Evolutionary conservation across 2,888 invertebrate species (phyloP), one percentile per base, ranked within the genome.

Genomic region (Hypolimnas misippus): DNA sequence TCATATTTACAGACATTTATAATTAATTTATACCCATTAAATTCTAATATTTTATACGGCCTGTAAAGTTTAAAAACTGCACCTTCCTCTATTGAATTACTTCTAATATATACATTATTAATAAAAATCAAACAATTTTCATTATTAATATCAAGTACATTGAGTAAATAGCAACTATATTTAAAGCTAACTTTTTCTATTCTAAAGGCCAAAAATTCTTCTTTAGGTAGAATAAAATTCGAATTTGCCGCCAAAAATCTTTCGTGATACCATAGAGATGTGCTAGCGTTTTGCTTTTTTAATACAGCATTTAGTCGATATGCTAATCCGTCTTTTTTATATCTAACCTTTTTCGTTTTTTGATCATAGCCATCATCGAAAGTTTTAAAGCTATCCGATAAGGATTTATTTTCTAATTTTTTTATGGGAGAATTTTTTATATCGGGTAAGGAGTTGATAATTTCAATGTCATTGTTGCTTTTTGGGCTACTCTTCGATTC

Each of bases 221-320:
- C 79, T 76, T 84, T 89, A 0, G 90, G 88, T 17, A 90, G 80
- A 1, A 86, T 68, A 70, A 91, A 88, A 69, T 82, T 86, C 8
- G 91, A 86, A 73, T 83, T 85, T 68, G 77, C 82, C 0, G 92
- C 93, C 66, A 92, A 76, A 77, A 82, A 93, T 62, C 82, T 77
- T 74, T 94, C 93, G 71, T 94, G 93, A 76, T 92, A 86, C 93
- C 93, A 93, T 57, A 93, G 79, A 31, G 87, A 87, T 57, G 89
- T 65, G 65, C 80, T 84, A 0, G 89, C 84, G 59, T 81, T 88
- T 74, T 92, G 91, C 75, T 90, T 89, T 77, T 87, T 89, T 65
- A 93, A 69, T 10, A 92, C 74, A 40, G 71, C 76, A 70, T 87
- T 83, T 17, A 93, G 72, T 38, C 92, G 79, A 65, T 79, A 76